These are phyloP conservation scores for Pyrocoelia pectoralis DNA, from an alignment of 2,888 invertebrate species.

Conservation along the genomic window DNA sequence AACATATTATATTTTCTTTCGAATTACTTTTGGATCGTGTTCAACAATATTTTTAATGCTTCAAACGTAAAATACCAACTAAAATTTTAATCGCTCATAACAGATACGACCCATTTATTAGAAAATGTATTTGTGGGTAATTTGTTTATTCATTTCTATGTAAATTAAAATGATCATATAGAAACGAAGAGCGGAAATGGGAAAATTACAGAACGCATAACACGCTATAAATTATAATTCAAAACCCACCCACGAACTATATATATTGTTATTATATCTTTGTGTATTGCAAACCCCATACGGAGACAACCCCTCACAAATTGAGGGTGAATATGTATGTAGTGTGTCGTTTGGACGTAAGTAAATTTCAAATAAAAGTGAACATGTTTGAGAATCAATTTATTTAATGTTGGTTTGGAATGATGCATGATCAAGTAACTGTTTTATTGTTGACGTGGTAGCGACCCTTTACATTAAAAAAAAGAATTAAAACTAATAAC, in stretches of 20 bases:
- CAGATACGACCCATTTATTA: background rate
- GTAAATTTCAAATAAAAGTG: slow-evolving; percentile 5
- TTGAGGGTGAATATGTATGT: slow-evolving; percentile 23
- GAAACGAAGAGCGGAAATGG: slow-evolving; percentile 20
- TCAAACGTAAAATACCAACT: background rate
- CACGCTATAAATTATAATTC: slow-evolving; percentile 30
- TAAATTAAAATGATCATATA: slow-evolving; percentile 12
- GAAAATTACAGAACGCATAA: slow-evolving; percentile 26
- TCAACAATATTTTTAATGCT: background rate
- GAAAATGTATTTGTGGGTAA: background rate
- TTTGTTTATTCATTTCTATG: slow-evolving; percentile 13
- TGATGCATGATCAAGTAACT: background rate
- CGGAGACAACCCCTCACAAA: slow-evolving; percentile 15
- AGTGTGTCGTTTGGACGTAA: background rate
- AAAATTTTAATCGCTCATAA: background rate
- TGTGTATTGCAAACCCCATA: slow-evolving; percentile 13
- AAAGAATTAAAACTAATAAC: too few species aligned
- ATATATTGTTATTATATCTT: slow-evolving; percentile 21
- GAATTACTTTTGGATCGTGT: background rate
- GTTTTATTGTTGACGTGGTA: background rate
- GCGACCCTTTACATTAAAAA: too few species aligned
- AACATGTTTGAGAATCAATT: background rate
- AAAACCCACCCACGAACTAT: slow-evolving; percentile 24
- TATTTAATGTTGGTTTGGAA: background rate
- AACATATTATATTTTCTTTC: too few species aligned